These are phyloP conservation scores for Desmophyllum pertusum DNA, from an alignment of 92 coral and sea anemone genomes.

Conservation along the genomic window DNA sequence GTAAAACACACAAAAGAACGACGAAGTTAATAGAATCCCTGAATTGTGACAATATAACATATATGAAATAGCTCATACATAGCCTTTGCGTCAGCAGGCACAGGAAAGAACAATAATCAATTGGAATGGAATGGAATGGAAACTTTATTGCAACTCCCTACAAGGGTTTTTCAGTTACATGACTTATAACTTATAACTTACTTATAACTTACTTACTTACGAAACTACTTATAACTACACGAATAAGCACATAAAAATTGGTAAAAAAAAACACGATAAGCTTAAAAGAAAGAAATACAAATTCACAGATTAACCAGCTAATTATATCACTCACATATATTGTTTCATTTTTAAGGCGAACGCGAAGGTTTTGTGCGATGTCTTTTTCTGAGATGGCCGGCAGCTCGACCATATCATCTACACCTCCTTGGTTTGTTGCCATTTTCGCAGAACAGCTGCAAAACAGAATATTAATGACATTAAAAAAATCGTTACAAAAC, in stretches of 20 bases:
- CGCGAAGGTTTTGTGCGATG: conserved; percentile 75
- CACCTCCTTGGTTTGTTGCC: conserved; percentile 46
- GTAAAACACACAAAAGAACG: too few relatives aligned
- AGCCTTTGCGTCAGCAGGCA: not conserved
- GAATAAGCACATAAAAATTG: too few relatives aligned
- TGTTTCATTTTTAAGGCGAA: conserved; percentile 69
- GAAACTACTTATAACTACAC: too few relatives aligned
- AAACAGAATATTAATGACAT: not conserved
- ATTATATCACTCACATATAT: conserved; percentile 69
- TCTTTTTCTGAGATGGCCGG: conserved; percentile 73
- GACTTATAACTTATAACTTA: too few relatives aligned
- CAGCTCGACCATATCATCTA: conserved; percentile 86
- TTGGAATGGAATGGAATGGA: too few relatives aligned
- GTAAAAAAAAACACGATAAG: too few relatives aligned
- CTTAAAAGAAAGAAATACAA: too few relatives aligned
- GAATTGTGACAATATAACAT: not conserved
- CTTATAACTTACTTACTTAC: too few relatives aligned
- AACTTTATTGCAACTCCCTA: too few relatives aligned
- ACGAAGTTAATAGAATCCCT: too few relatives aligned
- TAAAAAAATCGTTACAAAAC: not conserved
- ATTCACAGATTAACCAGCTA: too few relatives aligned
- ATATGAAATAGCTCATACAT: not conserved
- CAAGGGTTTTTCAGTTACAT: too few relatives aligned
- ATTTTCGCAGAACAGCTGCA: not conserved
- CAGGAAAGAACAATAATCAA: not conserved